These are phyloP conservation scores for Aromia moschata DNA, from an alignment of 2,888 invertebrate genomes.

Conservation along the genomic window DNA sequence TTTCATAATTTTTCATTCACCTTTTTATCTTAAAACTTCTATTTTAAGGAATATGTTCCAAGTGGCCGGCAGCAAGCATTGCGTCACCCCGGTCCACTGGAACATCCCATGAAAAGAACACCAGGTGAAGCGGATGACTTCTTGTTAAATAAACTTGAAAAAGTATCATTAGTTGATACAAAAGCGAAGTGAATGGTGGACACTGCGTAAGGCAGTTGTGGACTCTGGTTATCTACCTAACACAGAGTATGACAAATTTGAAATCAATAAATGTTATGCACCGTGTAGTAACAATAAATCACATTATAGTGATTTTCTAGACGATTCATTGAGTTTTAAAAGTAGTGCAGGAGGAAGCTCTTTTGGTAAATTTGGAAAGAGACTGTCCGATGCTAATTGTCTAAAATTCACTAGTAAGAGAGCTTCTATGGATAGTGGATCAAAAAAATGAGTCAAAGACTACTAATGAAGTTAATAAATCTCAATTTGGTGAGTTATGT, in stretches of 20 bases:
- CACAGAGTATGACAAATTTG: slow-evolving; percentile 31
- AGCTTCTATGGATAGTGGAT: slow-evolving; percentile 41
- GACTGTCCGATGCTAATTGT: slow-evolving; percentile 51
- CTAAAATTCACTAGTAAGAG: slow-evolving; percentile 44
- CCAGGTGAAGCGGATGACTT: slow-evolving; percentile 62
- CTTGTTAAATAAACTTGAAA: slow-evolving; percentile 76
- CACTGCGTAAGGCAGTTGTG: slow-evolving; percentile 69
- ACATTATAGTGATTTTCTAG: slow-evolving; percentile 45
- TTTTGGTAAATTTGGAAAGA: slow-evolving; percentile 49
- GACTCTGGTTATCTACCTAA: slow-evolving; percentile 15
- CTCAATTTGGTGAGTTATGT: slow-evolving; percentile 29
- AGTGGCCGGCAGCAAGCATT: slow-evolving; percentile 84
- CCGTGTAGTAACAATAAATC: slow-evolving; percentile 35
- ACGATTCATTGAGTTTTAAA: slow-evolving; percentile 53
- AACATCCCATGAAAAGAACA: slow-evolving; percentile 52
- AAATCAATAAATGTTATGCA: slow-evolving; percentile 36
- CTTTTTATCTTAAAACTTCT: too few species aligned
- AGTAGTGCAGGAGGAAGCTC: slow-evolving; percentile 46
- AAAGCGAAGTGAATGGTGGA: slow-evolving; percentile 67
- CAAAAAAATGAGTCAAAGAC: slow-evolving; percentile 25
- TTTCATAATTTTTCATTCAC: slow-evolving; percentile 32
- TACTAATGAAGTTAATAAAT: slow-evolving; percentile 35
- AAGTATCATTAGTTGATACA: slow-evolving; percentile 77
- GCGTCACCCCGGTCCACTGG: slow-evolving; percentile 78
- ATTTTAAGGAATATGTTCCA: slow-evolving; percentile 92